Conservation (phyloP, 1,140 invertebrate species). For the Spodoptera frugiperda region DNA sequence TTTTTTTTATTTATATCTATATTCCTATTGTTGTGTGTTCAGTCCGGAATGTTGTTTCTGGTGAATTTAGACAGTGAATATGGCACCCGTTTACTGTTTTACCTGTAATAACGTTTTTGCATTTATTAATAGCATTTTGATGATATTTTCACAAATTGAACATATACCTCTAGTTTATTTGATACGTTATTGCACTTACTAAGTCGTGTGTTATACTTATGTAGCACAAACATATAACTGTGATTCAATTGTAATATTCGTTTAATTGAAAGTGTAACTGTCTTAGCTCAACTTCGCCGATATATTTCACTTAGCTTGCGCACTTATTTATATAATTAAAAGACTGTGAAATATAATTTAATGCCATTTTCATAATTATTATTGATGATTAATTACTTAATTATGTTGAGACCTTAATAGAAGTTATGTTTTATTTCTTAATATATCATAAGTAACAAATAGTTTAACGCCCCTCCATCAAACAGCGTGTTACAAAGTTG, state of each 20-base stretch:
- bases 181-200: neutral
- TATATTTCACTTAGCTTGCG: constrained; percentile 47
- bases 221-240: constrained; percentile 39
- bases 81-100: constrained; percentile 36
- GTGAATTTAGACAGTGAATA: constrained; percentile 37
- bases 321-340: constrained; percentile 72
- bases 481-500: constrained; percentile 60
- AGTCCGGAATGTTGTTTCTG: constrained; percentile 3
- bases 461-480: constrained; percentile 42
- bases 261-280: constrained; percentile 14
- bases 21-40: constrained; percentile 2
- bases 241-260: constrained; percentile 37
- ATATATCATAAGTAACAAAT: constrained; percentile 52
- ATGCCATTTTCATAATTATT: constrained; percentile 71
- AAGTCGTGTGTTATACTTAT: constrained; percentile 21
- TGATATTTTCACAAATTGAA: constrained; percentile 42
- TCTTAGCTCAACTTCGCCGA: constrained; percentile 10
- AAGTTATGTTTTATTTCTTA: constrained; percentile 58
- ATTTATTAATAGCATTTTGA: constrained; percentile 62
- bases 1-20: constrained; percentile 15
- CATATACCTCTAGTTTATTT: neutral
- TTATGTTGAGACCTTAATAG: constrained; percentile 53
- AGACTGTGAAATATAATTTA: constrained; percentile 77
- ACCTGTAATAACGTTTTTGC: constrained; percentile 49
- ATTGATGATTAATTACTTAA: constrained; percentile 69